These are phyloP conservation scores for Leptoteleia sp. DNA, from an alignment of 1,140 invertebrate species.

Conservation along the genomic window DNA sequence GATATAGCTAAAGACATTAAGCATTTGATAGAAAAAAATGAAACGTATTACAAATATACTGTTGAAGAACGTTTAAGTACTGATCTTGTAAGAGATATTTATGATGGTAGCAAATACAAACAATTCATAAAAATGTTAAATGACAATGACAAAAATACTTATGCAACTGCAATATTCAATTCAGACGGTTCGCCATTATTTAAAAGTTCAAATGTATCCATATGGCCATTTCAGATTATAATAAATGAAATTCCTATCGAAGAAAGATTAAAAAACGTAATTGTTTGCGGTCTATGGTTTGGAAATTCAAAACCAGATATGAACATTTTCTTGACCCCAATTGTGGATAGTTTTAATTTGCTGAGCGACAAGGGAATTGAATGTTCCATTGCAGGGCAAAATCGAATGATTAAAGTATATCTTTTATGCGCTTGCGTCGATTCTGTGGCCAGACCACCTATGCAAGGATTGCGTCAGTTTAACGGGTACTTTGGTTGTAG, in stretches of 20 bases:
- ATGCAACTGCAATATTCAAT: conserved; percentile 44
- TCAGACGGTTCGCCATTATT: conserved; percentile 34
- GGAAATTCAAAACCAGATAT: conserved; percentile 40
- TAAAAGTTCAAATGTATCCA: conserved; percentile 23
- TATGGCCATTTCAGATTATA: conserved; percentile 49
- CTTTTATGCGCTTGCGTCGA: conserved; percentile 39
- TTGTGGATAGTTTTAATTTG: conserved; percentile 34
- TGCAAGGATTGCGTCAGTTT: conserved; percentile 47
- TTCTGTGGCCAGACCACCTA: conserved; percentile 33
- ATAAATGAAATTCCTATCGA: conserved; percentile 52
- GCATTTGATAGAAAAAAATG: no score
- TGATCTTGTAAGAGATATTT: no score
- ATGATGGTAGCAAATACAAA: conserved; percentile 24
- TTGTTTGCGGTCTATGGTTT: conserved; percentile 41
- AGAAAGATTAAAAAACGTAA: conserved; percentile 5
- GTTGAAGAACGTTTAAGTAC: no score
- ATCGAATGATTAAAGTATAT: conserved; percentile 26
- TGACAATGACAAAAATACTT: conserved; percentile 2
- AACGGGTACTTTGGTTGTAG: conserved; percentile 44
- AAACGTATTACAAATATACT: no score
- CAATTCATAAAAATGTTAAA: background rate
- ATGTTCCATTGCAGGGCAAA: conserved; percentile 22
- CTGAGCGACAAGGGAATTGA: conserved; percentile 20
- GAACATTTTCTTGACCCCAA: conserved; percentile 37
- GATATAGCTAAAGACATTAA: no score